Percentiles rank a stretch among this genome's conserved stretches.
phyloP scores from a whole-genome alignment of 92 coral and sea anemone species.

The Umimayanthus chanpuru region DNA sequence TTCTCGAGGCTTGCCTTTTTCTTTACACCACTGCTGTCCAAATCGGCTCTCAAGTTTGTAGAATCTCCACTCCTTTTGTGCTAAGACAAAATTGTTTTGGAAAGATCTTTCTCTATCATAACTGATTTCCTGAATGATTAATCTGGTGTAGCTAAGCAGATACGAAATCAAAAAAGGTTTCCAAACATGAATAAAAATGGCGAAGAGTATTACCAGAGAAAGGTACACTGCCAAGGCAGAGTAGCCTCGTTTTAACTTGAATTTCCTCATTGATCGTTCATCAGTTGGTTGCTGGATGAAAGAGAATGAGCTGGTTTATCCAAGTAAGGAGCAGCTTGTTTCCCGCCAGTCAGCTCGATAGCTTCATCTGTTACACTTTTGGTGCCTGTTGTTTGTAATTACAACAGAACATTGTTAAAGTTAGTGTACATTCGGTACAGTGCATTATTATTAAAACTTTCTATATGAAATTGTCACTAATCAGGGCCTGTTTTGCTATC shows the following conservation, averaged over 20 bases:
- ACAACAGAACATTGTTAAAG: too few relatives aligned
- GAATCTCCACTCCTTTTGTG: constrained; percentile 68
- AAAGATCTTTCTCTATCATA: constrained; percentile 48
- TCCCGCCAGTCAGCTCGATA: too few relatives aligned
- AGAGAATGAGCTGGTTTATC: too few relatives aligned
- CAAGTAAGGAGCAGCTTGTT: too few relatives aligned
- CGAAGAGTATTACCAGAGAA: not conserved
- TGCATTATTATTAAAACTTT: too few relatives aligned
- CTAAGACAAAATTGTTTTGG: constrained; percentile 55
- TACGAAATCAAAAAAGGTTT: constrained; percentile 41
- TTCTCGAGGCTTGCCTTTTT: constrained; percentile 28
- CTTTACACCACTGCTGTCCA: constrained; percentile 65
- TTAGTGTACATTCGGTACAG: too few relatives aligned
- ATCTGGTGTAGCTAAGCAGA: constrained; percentile 46
- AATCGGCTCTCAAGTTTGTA: constrained; percentile 64
- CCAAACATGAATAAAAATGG: constrained; percentile 16
- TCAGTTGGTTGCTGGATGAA: too few relatives aligned
- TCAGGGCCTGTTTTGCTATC: too few relatives aligned
- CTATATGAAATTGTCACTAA: too few relatives aligned
- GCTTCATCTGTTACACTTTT: too few relatives aligned
- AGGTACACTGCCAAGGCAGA: not conserved
- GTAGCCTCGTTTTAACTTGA: not conserved
- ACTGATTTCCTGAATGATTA: constrained; percentile 22
- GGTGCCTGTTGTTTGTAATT: too few relatives aligned
- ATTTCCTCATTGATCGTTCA: not conserved